Base-by-base conservation (phyloP, 1,140 invertebrate genomes). In the Leptonema lineaticorne region DNA sequence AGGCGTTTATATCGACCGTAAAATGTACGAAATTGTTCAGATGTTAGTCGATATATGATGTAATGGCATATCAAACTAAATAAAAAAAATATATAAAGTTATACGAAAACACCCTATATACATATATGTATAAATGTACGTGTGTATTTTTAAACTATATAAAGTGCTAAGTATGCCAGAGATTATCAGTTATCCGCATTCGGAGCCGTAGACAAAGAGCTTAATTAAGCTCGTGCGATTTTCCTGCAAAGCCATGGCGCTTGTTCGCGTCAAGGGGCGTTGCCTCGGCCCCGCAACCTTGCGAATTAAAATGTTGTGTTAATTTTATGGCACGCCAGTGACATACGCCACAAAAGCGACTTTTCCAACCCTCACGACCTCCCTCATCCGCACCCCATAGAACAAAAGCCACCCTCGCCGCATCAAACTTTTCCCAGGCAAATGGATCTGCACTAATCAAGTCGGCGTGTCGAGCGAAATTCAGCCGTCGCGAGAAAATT, bases 381-480 rank as follows among this genome's bases (percentile, higher is more conserved):
- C n/a, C n/a, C n/a, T n/a, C n/a, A n/a, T n/a, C n/a, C n/a, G n/a
- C n/a, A n/a, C n/a, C n/a, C n/a, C n/a, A n/a, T n/a, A 26, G 8
- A 53, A 53, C 18, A 26, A 24, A 48, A 20, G 46, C n/a, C 9
- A 48, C 46, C 8, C 3, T 2, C 50, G n/a, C n/a, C n/a, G n/a
- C n/a, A n/a, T n/a, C 50, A 14, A 53, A 53, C 24, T 20, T 53
- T 53, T 53, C 6, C 22, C 50, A 20, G 50, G 27, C 50, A 53
- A 53, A 53, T 53, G 50, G 50, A 26, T 26, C 24, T 53, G 50
- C 50, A 53, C 50, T 53, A 53, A 53, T 53, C 50, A 53, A 53
- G 50, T 24, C 20, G 11, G n/a, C n/a, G n/a, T n/a, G n/a, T n/a
- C n/a, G n/a, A n/a, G 9, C 22, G 27, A 41, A 41, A 53, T 53